A percentile compares a stretch with the other conserved stretches of the same genome.
Evolutionary conservation across 1,140 invertebrate genomes (phyloP).

Genomic region (Scaptomyza montana): DNA sequence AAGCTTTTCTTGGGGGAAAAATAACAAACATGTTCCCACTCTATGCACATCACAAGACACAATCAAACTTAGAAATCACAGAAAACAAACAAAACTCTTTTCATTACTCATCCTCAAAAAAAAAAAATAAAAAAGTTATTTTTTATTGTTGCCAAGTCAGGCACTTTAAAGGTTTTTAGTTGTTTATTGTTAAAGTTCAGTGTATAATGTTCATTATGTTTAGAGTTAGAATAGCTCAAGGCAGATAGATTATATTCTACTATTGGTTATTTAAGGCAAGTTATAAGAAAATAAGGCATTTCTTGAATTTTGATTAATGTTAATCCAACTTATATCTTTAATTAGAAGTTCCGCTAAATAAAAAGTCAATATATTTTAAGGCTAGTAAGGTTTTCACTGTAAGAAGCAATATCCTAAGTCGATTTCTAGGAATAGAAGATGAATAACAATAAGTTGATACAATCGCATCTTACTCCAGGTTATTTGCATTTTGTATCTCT

Average conservation of each 20-base stretch:
- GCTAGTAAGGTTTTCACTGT: too few relatives aligned
- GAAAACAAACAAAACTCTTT: constrained; percentile 18
- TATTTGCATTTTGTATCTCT: not conserved
- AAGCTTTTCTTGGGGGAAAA: constrained; percentile 29
- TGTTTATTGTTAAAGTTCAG: constrained; percentile 9
- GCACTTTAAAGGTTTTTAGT: constrained; percentile 10
- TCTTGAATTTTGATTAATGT: too few relatives aligned
- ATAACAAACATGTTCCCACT: constrained; percentile 25
- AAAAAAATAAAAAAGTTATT: not conserved
- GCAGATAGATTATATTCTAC: not conserved
- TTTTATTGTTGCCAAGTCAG: constrained; percentile 34
- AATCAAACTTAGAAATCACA: constrained; percentile 1
- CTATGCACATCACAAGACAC: not conserved
- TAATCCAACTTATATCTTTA: too few relatives aligned
- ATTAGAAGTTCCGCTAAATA: too few relatives aligned
- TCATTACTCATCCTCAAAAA: constrained; percentile 40
- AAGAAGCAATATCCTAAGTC: too few relatives aligned
- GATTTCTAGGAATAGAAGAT: not conserved
- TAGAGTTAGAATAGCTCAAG: constrained; percentile 1
- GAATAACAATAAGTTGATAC: not conserved
- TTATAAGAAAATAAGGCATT: too few relatives aligned
- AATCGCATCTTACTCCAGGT: not conserved
- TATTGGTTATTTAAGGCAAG: too few relatives aligned
- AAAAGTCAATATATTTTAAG: too few relatives aligned
- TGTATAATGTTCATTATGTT: not conserved